These are phyloP conservation scores for Nasonia oneida DNA, from an alignment of 2,888 invertebrate species.

Conservation along the genomic window DNA sequence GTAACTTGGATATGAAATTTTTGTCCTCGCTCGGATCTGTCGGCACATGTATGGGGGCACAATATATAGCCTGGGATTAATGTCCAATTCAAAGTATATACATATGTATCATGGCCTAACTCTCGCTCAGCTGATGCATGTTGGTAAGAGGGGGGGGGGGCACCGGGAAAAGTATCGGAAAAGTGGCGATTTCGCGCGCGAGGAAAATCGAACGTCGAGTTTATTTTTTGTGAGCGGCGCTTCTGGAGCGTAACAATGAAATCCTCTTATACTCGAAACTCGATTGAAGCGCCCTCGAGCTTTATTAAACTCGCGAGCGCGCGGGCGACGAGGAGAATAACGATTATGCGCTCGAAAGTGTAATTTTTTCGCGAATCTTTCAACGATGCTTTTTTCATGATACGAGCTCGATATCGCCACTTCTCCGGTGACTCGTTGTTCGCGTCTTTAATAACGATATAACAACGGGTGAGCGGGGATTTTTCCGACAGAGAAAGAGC, in stretches of 20 bases:
- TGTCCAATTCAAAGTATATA: constrained; percentile 38
- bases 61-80: constrained; percentile 48
- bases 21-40: constrained; percentile 66
- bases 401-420: neutral
- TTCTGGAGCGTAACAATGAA: constrained; percentile 29
- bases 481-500: constrained; percentile 21
- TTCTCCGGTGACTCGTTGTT: neutral
- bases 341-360: neutral
- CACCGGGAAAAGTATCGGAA: constrained; percentile 34
- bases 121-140: neutral
- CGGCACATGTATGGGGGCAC: constrained; percentile 55
- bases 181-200: constrained; percentile 40
- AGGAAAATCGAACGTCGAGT: neutral
- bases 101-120: constrained; percentile 22
- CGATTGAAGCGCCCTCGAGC: constrained; percentile 17
- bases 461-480: neutral
- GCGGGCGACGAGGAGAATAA: neutral
- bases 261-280: constrained; percentile 40
- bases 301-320: constrained; percentile 29
- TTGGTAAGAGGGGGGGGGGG: neutral
- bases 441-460: neutral
- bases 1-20: constrained; percentile 66
- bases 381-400: neutral
- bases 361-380: constrained; percentile 13
- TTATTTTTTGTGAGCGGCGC: neutral